Evolutionary conservation across 2,797 vertebrate species (phyloP), one percentile per base, ranked within the genome.

Genomic region (Limosa lapponica): DNA sequence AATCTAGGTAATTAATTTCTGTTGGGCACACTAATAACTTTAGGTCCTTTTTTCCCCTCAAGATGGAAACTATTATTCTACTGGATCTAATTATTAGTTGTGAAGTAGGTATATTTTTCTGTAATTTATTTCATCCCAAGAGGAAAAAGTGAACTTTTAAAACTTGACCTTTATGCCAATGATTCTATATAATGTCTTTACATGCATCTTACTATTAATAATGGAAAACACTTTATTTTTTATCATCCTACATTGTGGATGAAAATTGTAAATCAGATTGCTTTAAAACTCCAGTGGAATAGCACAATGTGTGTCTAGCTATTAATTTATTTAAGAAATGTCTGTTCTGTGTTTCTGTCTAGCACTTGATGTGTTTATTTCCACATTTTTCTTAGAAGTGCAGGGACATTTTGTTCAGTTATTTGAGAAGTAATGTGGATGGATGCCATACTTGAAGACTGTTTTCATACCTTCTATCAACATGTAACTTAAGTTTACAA

Each of bases 311-410:
- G 41, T 89, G 28, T 77, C 39, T 83, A 75, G 64, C 58, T 81
- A 49, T 62, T 67, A 20, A 73, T 82, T 90, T 71, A 43, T 41
- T 67, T 70, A 51, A 86, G 72, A 90, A 75, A 88, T 51, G 52
- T 75, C 82, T 90, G 54, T 86, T 88, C 34, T 84, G 58, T 87
- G 43, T 92, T 94, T 93, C 75, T 74, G 61, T 61, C 54, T 67
- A 94, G 58, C 19, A 32, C 75, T 84, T 65, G 37, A n/a, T 86
- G 64, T 96, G 91, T 95, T 93, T 96, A 78, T 83, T 64, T 92
- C 36, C 39, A 70, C 11, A 4, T 75, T 81, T 58, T 93, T 92
- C 75, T 90, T 57, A 65, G 64, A 77, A 91, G 65, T 54, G 43
- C n/a, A 18, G 72, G 87, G 77, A 94, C 89, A 62, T 59, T 86